phyloP scores from a whole-genome alignment of 2,888 invertebrate species.

The Drosophila barbarae region DNA sequence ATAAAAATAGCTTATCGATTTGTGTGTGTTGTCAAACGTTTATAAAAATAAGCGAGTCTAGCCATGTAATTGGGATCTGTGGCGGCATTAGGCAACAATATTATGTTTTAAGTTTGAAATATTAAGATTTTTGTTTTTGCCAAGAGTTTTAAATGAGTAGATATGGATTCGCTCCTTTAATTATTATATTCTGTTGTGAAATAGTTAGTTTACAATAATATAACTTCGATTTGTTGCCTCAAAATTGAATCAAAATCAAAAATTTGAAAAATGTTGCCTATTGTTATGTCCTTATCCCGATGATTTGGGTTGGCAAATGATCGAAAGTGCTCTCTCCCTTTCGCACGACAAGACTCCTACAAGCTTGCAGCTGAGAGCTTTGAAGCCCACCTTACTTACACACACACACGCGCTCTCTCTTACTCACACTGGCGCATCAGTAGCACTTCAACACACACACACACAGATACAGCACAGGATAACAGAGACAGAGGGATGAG shows the following conservation, averaged over 20 bases:
- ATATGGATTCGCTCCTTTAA: background rate
- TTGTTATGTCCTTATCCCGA: constrained; percentile 15
- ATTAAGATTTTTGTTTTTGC: background rate
- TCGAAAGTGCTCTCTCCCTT: constrained; percentile 24
- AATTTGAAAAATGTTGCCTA: constrained; percentile 9
- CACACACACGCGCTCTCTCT: constrained; percentile 19
- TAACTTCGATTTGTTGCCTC: background rate
- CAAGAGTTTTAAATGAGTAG: background rate
- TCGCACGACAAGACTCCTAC: constrained; percentile 48
- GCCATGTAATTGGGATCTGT: constrained; percentile 8
- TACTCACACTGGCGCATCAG: constrained; percentile 26
- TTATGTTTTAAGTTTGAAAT: background rate
- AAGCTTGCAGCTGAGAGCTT: constrained; percentile 55
- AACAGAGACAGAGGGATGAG: constrained; percentile 20
- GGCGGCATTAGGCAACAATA: constrained; percentile 10
- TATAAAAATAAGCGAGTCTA: constrained; percentile 23
- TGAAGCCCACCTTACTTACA: constrained; percentile 37
- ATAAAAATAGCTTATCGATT: constrained; percentile 8
- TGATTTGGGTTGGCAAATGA: constrained; percentile 46
- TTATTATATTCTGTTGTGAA: background rate
- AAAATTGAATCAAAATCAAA: background rate
- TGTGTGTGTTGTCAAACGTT: constrained; percentile 23
- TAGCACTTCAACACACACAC: constrained; percentile 10
- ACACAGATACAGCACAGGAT: constrained; percentile 18
- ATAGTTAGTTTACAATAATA: too few species aligned